phyloP scores from a whole-genome alignment of 2,888 invertebrate species.

The Peribatodes rhomboidaria region DNA sequence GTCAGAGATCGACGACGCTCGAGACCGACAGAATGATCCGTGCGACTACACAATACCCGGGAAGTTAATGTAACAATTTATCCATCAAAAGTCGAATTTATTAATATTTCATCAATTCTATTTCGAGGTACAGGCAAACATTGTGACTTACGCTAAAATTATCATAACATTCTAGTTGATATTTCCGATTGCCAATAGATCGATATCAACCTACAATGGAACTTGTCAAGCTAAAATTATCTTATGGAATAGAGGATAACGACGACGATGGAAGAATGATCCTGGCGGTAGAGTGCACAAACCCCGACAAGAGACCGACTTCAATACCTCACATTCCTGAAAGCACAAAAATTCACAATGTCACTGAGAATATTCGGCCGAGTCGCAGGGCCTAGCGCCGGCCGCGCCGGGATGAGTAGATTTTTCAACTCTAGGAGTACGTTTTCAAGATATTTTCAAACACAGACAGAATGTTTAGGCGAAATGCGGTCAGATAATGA shows the following conservation, averaged over 20 bases:
- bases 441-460: constrained; percentile 23
- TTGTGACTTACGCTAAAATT: constrained; percentile 73
- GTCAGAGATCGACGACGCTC: constrained; percentile 14
- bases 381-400: constrained; percentile 37
- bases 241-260: constrained; percentile 46
- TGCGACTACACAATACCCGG: constrained; percentile 24
- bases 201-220: constrained; percentile 61
- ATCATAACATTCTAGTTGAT: constrained; percentile 66
- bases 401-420: constrained; percentile 54
- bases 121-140: constrained; percentile 64
- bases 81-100: constrained; percentile 62
- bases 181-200: constrained; percentile 59
- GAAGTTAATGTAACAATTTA: constrained; percentile 40
- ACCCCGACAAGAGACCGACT: constrained; percentile 73
- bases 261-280: constrained; percentile 59
- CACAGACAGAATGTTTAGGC: constrained; percentile 27
- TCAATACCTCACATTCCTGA: constrained; percentile 72
- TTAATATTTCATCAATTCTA: constrained; percentile 56
- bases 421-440: constrained; percentile 50
- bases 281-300: constrained; percentile 67
- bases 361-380: constrained; percentile 32
- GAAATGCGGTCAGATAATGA: constrained; percentile 28
- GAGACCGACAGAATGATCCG: constrained; percentile 18
- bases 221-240: constrained; percentile 51
- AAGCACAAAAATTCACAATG: constrained; percentile 70